Evolutionary conservation across 2,888 invertebrate genomes (phyloP).

Genomic region (Torymus tubicola): DNA sequence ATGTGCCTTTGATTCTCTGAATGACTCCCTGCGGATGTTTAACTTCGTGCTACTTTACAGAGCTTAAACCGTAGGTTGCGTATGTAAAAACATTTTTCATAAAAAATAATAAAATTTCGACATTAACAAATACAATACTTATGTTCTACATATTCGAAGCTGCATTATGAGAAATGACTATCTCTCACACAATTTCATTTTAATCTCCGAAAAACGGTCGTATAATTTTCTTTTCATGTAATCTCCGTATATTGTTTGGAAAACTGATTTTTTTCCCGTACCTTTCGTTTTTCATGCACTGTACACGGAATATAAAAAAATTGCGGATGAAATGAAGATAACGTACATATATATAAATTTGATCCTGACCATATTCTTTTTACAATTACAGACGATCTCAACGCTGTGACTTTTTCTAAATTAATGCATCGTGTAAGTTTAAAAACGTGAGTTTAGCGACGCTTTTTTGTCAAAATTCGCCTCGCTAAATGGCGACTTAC

Average conservation of each 20-base stretch:
- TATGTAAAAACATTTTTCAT: constrained; percentile 53
- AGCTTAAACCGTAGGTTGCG: constrained; percentile 43
- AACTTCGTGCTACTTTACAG: constrained; percentile 43
- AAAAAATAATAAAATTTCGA: constrained; percentile 57
- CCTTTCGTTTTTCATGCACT: constrained; percentile 16
- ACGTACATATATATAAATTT: constrained; percentile 32
- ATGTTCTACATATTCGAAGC: constrained; percentile 47
- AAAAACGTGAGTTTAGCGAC: constrained; percentile 53
- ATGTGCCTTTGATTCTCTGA: constrained; percentile 43
- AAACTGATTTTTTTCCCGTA: constrained; percentile 7
- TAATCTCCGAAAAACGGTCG: constrained; percentile 39
- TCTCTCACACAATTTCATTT: constrained; percentile 52
- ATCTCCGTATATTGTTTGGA: constrained; percentile 30
- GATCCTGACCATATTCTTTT: constrained; percentile 29
- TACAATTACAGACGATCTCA: constrained; percentile 37
- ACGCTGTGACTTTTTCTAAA: constrained; percentile 29
- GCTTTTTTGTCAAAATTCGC: constrained; percentile 42
- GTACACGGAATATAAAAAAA: constrained; percentile 42
- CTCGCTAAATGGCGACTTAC: constrained; percentile 21
- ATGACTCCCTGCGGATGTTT: constrained; percentile 23
- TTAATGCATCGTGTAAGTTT: constrained; percentile 45
- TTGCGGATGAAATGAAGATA: constrained; percentile 25
- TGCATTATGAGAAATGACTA: constrained; percentile 54
- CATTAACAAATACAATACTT: constrained; percentile 56
- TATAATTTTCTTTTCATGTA: constrained; percentile 11